phyloP scores from a whole-genome alignment of 2,888 invertebrate genomes.

The Leistus spinibarbis region DNA sequence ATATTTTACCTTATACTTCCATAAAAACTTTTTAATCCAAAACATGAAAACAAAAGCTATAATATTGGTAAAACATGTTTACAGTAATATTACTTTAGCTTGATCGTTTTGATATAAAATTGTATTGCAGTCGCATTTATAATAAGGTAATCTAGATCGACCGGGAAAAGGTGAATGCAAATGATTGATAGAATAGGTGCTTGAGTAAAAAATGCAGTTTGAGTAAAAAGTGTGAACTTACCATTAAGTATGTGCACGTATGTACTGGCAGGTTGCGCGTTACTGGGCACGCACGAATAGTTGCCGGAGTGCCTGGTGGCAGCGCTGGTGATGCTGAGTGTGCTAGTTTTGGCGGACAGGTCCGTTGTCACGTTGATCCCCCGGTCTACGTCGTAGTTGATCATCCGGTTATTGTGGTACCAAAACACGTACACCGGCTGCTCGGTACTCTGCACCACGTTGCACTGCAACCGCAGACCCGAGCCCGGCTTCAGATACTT shows the following conservation, averaged over 20 bases:
- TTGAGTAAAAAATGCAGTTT: neutral
- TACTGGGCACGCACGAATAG: conserved; percentile 88
- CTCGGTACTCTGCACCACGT: conserved; percentile 83
- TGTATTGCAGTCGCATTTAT: no score
- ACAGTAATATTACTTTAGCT: no score
- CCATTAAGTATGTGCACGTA: conserved; percentile 90
- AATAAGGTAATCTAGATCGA: no score
- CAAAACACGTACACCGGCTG: conserved; percentile 84
- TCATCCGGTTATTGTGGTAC: conserved; percentile 91
- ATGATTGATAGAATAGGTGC: neutral
- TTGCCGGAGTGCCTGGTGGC: conserved; percentile 82
- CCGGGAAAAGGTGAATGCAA: no score
- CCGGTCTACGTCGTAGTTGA: conserved; percentile 86
- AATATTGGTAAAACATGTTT: no score
- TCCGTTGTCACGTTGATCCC: conserved; percentile 88
- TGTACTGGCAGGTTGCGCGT: conserved; percentile 85
- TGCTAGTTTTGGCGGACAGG: conserved; percentile 71
- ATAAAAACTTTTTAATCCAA: no score
- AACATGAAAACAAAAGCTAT: no score
- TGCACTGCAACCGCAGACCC: conserved; percentile 79
- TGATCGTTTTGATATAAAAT: no score
- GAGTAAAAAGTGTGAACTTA: conserved; percentile 56
- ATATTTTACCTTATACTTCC: no score
- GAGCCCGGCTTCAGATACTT: conserved; percentile 89
- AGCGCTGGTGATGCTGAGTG: conserved; percentile 64